Evolutionary conservation across 1,140 invertebrate genomes (phyloP), one percentile per base, ranked within the genome.

Genomic region (Drosophila mojavensis): DNA sequence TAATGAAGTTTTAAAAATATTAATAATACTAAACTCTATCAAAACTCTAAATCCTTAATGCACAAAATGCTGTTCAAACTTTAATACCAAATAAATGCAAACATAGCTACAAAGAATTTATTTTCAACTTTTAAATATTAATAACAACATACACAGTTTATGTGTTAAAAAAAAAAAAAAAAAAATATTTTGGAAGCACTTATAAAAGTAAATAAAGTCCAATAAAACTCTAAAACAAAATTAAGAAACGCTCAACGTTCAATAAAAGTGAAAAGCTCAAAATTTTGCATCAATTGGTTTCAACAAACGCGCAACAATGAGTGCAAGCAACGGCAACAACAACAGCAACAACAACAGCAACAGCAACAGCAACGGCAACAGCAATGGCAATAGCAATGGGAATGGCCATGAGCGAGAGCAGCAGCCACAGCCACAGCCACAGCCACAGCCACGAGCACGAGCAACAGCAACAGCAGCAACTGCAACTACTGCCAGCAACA

Each of bases 401-500:
- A 55, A 48, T 26, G 75, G 51, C 51, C 53, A 79, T 84, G 63
- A 83, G 54, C 63, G 33, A 5, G 51, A 70, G 80, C 66, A 78
- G 70, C 51, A 90, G 76, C 73, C 77, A 66, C 62, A 68, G 30
- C 54, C 56, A 17, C 51, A 90, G 76, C 73, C 77, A 66, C 62
- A 68, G 30, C 54, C 56, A 17, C 53, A 30, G 64, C 28, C 68
- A 67, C 0, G 72, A 76, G 51, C 54, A 24, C 20, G 50, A 50
- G 13, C 53, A 30, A 61, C 28, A 76, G 51, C 54, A 50, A 10
- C 53, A 30, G 64, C 28, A 76, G 51, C 74, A 77, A 65, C 74
- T 63, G 50, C 67, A 81, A 65, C 75, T 26, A 17, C 7, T 54
- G 51, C 20, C 28, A 61, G 41, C 65, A 78, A 58, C 70, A 79